phyloP scores from a whole-genome alignment of 2,888 invertebrate species.

The Dexiosoma caninum region DNA sequence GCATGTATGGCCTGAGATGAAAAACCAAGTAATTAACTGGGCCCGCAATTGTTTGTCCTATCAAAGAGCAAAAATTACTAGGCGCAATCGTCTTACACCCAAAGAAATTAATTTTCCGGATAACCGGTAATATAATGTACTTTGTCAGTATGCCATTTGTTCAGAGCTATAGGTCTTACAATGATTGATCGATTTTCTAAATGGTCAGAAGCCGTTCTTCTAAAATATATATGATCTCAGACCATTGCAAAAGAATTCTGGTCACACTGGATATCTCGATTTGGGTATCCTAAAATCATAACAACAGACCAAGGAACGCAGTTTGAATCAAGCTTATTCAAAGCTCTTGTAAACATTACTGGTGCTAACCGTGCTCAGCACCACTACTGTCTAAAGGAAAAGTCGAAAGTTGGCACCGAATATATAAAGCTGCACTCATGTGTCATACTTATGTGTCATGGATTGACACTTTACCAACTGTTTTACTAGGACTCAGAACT shows the following conservation, averaged over 20 bases:
- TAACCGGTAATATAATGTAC: constrained; percentile 70
- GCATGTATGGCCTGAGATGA: constrained; percentile 57
- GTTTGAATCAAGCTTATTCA: constrained; percentile 49
- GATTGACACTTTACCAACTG: constrained; percentile 11
- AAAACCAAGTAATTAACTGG: constrained; percentile 36
- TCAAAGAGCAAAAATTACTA: constrained; percentile 26
- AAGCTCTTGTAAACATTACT: constrained; percentile 11
- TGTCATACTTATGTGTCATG: constrained; percentile 37
- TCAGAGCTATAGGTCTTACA: constrained; percentile 7
- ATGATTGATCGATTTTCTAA: not conserved
- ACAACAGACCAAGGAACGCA: constrained; percentile 25
- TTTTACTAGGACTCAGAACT: not conserved
- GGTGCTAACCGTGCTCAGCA: constrained; percentile 40
- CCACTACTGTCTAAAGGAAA: constrained; percentile 47
- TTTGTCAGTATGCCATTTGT: constrained; percentile 27
- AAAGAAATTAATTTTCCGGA: constrained; percentile 24
- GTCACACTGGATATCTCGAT: constrained; percentile 1
- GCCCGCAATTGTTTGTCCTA: constrained; percentile 30
- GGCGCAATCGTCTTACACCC: not conserved
- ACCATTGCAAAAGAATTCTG: constrained; percentile 2
- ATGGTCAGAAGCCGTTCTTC: constrained; percentile 4
- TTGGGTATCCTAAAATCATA: constrained; percentile 3
- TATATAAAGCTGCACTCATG: constrained; percentile 50
- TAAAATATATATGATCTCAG: not conserved
- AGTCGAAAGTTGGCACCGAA: constrained; percentile 57